A percentile compares a stretch with the other conserved stretches of the same genome.
These are phyloP conservation scores for Pygoscelis adeliae DNA, from an alignment of 2,113 vertebrate genomes.

Conservation along the genomic window DNA sequence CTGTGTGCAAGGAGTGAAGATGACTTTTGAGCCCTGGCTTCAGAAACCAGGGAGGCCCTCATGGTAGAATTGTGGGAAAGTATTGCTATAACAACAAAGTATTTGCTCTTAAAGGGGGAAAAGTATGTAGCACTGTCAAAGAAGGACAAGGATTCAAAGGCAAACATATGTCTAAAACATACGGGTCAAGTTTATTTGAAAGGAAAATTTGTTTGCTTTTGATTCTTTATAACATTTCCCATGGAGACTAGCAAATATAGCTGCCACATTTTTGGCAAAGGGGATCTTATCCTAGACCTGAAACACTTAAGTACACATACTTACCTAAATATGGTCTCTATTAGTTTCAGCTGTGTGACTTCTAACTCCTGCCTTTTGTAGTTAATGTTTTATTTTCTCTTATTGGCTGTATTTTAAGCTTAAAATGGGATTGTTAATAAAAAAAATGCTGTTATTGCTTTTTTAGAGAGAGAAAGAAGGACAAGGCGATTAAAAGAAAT, in stretches of 20 bases:
- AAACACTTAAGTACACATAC: conserved; percentile 15
- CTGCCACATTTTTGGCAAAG: conserved; percentile 45
- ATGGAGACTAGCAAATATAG: conserved; percentile 8
- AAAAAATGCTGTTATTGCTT: background rate
- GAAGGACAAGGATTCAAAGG: background rate
- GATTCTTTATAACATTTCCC: conserved; percentile 21
- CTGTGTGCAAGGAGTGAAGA: background rate
- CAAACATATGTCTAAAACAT: conserved; percentile 1
- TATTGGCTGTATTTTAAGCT: background rate
- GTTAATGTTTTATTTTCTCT: background rate
- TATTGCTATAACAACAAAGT: background rate
- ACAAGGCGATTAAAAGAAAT: background rate
- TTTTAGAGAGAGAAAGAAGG: background rate
- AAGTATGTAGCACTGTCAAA: background rate
- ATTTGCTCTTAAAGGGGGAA: background rate
- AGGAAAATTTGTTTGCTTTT: conserved; percentile 43
- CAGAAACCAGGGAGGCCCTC: background rate
- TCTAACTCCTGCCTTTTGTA: background rate
- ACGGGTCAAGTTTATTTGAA: conserved; percentile 18
- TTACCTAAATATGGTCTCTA: background rate
- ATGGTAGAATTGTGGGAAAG: background rate
- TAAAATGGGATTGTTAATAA: background rate
- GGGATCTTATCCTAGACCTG: background rate
- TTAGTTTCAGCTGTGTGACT: conserved; percentile 13
- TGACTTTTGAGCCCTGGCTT: background rate